Base-by-base conservation (phyloP, 2,888 invertebrate species). In the Acronicta alni region DNA sequence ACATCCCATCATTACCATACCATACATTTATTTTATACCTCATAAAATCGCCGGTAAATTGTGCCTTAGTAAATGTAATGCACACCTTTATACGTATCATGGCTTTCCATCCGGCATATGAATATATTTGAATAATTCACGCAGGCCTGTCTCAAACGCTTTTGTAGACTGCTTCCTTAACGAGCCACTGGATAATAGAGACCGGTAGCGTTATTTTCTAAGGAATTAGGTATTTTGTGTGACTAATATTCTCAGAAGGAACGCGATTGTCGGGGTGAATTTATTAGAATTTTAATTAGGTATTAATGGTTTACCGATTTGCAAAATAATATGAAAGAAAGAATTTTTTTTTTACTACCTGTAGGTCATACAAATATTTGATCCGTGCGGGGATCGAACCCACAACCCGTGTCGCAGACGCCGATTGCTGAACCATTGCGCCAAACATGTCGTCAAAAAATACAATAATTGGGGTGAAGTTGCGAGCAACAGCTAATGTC, bases 121-220 rank as follows among this genome's bases (percentile, higher is more conserved):
- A 88, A 89, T 89, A 89, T 80, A 88, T 89, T 89, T 89, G 85
- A 88, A 89, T 89, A 88, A 86, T 86, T 85, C 83, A 56, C 69
- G 78, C 83, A 85, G 84, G 85, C 83, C 73, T 69, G 74, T 76
- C 75, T 75, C 75, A 81, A 81, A 77, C 75, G 81, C 73, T 80
- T 80, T 80, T 79, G 72, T 79, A 66, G 58, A 72, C 58, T 60
- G 67, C 59, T 79, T 75, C 72, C 74, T 71, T 77, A 79, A 77
- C 79, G 69, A 75, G 72, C 57, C 44, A 61, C 54, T 45, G 57
- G 62, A 68, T 70, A 75, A 75, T 75, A 42, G 65, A 67, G 53
- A 72, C 68, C 68, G 71, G 70, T 64, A 68, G 66, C 60, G 42
- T 65, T 67, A 75, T 73, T 77, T 75, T 72, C 63, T 64, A 69